Evolutionary conservation across 2,888 invertebrate genomes (phyloP).

Genomic region (Ashinkailepas kermadecensis): DNA sequence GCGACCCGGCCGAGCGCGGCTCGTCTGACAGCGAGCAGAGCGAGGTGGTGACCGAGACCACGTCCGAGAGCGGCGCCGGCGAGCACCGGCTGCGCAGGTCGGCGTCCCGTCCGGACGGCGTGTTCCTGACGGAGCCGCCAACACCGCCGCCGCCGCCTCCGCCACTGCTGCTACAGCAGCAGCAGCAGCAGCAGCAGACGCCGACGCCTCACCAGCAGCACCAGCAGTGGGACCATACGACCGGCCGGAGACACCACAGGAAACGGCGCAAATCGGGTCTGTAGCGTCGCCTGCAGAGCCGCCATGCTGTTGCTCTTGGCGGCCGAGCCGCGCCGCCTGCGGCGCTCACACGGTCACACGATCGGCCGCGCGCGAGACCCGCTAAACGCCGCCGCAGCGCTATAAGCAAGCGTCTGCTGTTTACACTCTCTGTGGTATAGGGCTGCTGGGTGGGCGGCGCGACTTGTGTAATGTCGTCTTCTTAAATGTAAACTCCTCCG

Average conservation of each 20-base stretch:
- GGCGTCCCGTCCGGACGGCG: slow-evolving; percentile 1
- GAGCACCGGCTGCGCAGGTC: neutral
- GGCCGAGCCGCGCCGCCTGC: too few relatives aligned
- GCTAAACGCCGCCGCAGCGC: too few relatives aligned
- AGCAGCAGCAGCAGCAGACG: neutral
- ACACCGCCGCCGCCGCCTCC: neutral
- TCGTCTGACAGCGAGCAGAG: neutral
- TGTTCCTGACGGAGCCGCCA: slow-evolving; percentile 11
- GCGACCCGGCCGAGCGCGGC: neutral
- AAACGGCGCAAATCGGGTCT: neutral
- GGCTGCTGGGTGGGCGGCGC: too few relatives aligned
- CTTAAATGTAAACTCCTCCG: too few relatives aligned
- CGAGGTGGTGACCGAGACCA: slow-evolving; percentile 3
- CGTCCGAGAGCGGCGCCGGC: slow-evolving; percentile 13
- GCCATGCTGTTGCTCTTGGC: too few relatives aligned
- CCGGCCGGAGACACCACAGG: neutral
- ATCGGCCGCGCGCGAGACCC: too few relatives aligned
- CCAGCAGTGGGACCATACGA: neutral
- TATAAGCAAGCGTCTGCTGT: too few relatives aligned
- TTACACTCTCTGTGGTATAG: too few relatives aligned
- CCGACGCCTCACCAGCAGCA: neutral
- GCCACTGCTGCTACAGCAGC: neutral
- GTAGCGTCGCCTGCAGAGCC: neutral
- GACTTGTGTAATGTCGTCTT: too few relatives aligned
- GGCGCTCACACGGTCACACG: too few relatives aligned